These are phyloP conservation scores for Sphinx pinastri DNA, from an alignment of 2,888 invertebrate genomes.

Conservation along the genomic window DNA sequence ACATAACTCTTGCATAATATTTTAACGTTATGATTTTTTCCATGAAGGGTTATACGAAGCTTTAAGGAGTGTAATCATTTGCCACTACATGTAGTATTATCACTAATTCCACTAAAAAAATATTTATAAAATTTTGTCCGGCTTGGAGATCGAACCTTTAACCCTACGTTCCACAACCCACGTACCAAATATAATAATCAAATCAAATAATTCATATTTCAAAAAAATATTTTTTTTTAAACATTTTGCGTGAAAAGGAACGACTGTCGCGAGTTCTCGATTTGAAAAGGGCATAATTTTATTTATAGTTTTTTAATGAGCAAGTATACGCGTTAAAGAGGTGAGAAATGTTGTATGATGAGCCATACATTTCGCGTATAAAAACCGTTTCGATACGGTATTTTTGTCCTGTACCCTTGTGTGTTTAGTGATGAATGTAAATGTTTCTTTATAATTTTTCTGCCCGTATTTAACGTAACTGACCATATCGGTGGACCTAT, in stretches of 20 bases:
- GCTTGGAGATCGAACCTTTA: background rate
- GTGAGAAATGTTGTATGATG: slow-evolving; percentile 31
- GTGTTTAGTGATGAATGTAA: background rate
- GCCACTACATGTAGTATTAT: no score
- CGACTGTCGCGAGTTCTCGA: slow-evolving; percentile 65
- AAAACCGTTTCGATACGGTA: slow-evolving; percentile 23
- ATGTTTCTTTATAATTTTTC: no score
- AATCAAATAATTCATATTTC: slow-evolving; percentile 10
- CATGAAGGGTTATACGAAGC: no score
- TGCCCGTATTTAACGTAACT: no score
- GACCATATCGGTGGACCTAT: no score
- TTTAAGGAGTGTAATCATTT: no score
- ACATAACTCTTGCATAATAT: no score
- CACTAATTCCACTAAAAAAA: no score
- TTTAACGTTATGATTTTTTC: no score
- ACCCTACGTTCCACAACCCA: background rate
- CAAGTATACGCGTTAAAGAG: slow-evolving; percentile 62
- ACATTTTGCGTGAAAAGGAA: slow-evolving; percentile 48
- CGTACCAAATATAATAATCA: background rate
- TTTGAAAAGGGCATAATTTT: slow-evolving; percentile 77
- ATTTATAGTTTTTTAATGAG: slow-evolving; percentile 82
- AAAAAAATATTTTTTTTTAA: background rate
- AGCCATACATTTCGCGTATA: slow-evolving; percentile 25
- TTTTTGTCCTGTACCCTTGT: background rate
- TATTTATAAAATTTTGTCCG: background rate